Evolutionary conservation across 2,113 vertebrate species (phyloP), one percentile per base, ranked within the genome.

Genomic region (Anhinga rufa): DNA sequence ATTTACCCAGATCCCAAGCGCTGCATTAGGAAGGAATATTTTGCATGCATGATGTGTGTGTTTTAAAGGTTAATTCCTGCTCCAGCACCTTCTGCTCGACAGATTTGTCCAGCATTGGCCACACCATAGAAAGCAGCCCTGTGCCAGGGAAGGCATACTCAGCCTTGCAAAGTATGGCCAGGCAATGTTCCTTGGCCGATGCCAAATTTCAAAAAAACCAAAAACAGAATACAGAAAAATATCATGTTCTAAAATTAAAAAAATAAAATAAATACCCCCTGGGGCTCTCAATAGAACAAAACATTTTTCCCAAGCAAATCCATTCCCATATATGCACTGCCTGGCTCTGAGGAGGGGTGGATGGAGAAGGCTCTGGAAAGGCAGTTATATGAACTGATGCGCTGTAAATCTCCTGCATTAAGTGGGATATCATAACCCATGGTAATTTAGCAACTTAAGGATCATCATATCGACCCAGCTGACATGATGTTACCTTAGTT

Each of bases 21-120:
- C 60, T 76, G n/a, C 77, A 26, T 49, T 36, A 40, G 24, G 44
- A 66, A 86, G 14, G 32, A 75, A 52, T 84, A 77, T 54, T 93
- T 88, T 74, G 46, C 10, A 2, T 32, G 48, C 5, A 2, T 0
- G 0, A 16, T 32, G 17, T 54, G 52, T 49, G 25, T 78, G 42
- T 76, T 95, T 94, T 88, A 78, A 44, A 93, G 86, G 77, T 94
- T 92, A 90, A 94, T 72, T 87, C 82, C 77, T 80, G 55, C 85
- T 85, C 77, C 68, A 1, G 84, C 82, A 90, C 62, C 88, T 97
- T 85, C 96, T 90, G 87, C 87, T 96, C 18, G 2, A 90, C 71
- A 65, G 74, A 94, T 97, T 95, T 94, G 70, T 93, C 90, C 77
- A 48, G 75, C 29, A 44, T 34, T 38, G 3, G 72, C 55, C 15